Evolutionary conservation across 2,888 invertebrate genomes (phyloP), one percentile per base, ranked within the genome.

Genomic region (Stratiomys singularior): DNA sequence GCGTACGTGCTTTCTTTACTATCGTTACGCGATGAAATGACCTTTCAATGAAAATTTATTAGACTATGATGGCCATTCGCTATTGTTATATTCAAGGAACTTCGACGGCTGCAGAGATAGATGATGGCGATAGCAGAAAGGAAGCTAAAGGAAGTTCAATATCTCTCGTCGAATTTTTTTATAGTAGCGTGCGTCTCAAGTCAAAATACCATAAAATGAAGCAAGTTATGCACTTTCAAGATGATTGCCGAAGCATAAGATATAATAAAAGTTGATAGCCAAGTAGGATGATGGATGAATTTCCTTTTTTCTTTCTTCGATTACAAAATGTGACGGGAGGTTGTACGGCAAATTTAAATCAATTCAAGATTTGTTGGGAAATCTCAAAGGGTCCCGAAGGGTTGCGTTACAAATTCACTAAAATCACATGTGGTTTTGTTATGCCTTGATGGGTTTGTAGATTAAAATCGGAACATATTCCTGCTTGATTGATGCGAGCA

Each of bases 11-110:
- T 15, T 46, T 44, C 67, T 21, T 69, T 71, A 18, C 47, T 71
- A 47, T 71, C 47, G n/a, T 23, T 47, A 25, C 52, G 46, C 69
- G 58, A 58, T 74, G 60, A 74, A 74, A 74, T 58, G 74, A 58
- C 74, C 74, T 74, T 60, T 74, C 74, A n/a, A 74, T 74, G 74
- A 37, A 74, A 74, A 74, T 74, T 74, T 74, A 74, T 74, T 74
- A 74, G 74, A 47, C 69, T 69, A 69, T 69, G 69, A 47, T 30
- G 69, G 25, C 69, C 69, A 69, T 69, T 69, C 46, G 46, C 69
- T 2, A 69, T 69, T 69, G 69, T 37, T 37, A 37, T 69, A 47
- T 47, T 21, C n/a, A 64, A 30, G 1, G 15, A 13, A 60, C 21
- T 21, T 25, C 18, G 13, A 52, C 37, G 37, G 37, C 9, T 37